phyloP scores from a whole-genome alignment of 2,888 invertebrate species.

The Diaprepes abbreviatus region DNA sequence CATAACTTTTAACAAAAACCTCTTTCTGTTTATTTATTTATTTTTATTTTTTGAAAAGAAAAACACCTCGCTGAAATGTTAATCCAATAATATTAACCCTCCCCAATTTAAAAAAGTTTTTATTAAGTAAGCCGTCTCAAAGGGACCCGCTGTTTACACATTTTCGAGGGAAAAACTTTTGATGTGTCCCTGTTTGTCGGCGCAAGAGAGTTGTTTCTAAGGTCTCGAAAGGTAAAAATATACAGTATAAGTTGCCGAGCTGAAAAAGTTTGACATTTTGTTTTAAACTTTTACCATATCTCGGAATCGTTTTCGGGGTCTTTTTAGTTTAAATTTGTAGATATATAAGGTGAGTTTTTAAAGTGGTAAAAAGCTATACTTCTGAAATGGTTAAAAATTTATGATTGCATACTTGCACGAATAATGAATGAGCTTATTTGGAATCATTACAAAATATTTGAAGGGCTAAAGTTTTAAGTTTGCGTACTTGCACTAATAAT shows the following conservation, averaged over 20 bases:
- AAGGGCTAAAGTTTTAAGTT: no score
- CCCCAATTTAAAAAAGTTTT: conserved; percentile 8
- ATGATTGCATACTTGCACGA: no score
- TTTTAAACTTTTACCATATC: conserved; percentile 8
- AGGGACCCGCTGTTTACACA: conserved; percentile 15
- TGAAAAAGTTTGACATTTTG: conserved; percentile 10
- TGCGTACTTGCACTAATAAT: no score
- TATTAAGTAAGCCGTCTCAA: conserved; percentile 12
- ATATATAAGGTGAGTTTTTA: no score
- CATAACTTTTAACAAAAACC: no score
- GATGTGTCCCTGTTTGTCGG: conserved; percentile 13
- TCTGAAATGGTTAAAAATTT: no score
- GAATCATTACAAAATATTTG: no score
- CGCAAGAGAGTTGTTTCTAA: background rate
- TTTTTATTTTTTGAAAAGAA: background rate
- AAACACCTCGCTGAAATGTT: background rate
- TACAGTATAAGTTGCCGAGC: background rate
- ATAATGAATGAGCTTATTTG: no score
- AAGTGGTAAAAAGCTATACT: no score
- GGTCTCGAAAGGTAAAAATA: conserved; percentile 16
- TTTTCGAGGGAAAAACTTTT: conserved; percentile 16
- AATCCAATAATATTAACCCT: conserved; percentile 11
- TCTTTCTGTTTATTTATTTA: no score
- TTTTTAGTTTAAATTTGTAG: conserved; percentile 1
- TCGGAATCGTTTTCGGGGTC: background rate